A percentile compares a stretch with the other conserved stretches of the same genome.
Evolutionary conservation across 2,113 vertebrate species (phyloP).

Genomic region (Dasypus novemcinctus): DNA sequence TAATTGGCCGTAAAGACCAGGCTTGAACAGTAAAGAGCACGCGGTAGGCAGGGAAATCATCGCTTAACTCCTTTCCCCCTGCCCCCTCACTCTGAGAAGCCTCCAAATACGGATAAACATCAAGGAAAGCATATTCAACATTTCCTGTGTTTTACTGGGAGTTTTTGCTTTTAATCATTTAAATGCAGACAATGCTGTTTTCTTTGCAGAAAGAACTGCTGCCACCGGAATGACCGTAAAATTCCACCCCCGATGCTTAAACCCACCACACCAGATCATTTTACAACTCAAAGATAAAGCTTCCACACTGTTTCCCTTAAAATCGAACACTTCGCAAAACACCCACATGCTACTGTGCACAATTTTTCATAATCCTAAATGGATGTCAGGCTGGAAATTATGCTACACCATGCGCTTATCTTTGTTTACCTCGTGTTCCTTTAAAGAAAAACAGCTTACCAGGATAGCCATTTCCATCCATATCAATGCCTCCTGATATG

Average conservation of each 20-base stretch:
- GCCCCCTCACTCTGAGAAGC: not conserved
- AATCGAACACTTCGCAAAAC: not conserved
- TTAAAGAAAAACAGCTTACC: constrained; percentile 83
- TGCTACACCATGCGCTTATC: not conserved
- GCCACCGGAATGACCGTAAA: not conserved
- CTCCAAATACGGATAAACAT: not conserved
- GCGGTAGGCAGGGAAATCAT: not conserved
- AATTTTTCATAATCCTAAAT: not conserved
- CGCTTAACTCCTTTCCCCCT: not conserved
- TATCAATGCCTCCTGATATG: constrained; percentile 95
- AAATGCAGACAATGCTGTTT: not conserved
- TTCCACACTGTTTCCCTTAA: not conserved
- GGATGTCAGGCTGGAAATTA: not conserved
- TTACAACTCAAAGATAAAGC: not conserved
- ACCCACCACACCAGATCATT: not conserved
- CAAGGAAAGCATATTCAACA: not conserved
- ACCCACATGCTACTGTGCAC: not conserved
- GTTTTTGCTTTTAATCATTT: not conserved
- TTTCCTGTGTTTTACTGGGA: not conserved
- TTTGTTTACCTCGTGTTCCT: not conserved
- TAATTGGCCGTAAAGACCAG: not conserved
- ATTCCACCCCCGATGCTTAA: not conserved
- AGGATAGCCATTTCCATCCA: constrained; percentile 97
- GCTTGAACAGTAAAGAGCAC: not conserved
- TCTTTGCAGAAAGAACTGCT: not conserved